phyloP scores from a whole-genome alignment of 2,888 invertebrate species.

The Drosophila paramelanica region DNA sequence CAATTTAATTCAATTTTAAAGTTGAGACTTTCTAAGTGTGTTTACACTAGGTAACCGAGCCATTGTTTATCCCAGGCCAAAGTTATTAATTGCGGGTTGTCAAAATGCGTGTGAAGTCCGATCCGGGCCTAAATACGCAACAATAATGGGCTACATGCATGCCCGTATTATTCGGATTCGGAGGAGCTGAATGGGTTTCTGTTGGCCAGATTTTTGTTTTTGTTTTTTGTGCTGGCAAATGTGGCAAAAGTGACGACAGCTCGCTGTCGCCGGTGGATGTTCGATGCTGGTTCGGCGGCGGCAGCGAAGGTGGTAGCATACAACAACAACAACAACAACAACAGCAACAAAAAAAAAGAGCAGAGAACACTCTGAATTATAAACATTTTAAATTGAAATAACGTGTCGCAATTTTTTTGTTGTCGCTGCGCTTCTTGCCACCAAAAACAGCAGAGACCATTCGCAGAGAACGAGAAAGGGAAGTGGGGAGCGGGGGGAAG shows the following conservation, averaged over 20 bases:
- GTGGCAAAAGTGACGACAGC: constrained; percentile 55
- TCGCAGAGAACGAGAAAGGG: background rate
- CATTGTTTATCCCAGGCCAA: background rate
- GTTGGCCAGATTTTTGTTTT: constrained; percentile 34
- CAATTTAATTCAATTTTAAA: too few relatives aligned
- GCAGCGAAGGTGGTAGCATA: constrained; percentile 43
- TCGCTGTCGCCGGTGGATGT: constrained; percentile 45
- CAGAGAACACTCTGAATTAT: constrained; percentile 75
- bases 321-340: constrained; percentile 17
- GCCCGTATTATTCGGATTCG: constrained; percentile 4
- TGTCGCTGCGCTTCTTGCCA: constrained; percentile 68
- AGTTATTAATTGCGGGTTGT: constrained; percentile 21
- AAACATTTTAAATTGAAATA: constrained; percentile 83
- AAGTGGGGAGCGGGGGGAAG: constrained; percentile 4
- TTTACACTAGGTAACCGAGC: too few relatives aligned
- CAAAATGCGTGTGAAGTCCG: constrained; percentile 2
- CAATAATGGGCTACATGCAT: constrained; percentile 19
- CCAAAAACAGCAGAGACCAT: constrained; percentile 40
- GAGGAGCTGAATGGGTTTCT: constrained; percentile 20
- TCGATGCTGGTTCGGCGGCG: constrained; percentile 21
- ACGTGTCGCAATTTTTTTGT: constrained; percentile 79
- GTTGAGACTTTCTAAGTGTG: too few relatives aligned
- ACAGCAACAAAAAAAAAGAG: constrained; percentile 1
- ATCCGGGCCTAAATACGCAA: constrained; percentile 1
- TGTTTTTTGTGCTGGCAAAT: constrained; percentile 32